Conservation (phyloP, 2,113 vertebrate species). For the Brienomyrus brachyistius region DNA sequence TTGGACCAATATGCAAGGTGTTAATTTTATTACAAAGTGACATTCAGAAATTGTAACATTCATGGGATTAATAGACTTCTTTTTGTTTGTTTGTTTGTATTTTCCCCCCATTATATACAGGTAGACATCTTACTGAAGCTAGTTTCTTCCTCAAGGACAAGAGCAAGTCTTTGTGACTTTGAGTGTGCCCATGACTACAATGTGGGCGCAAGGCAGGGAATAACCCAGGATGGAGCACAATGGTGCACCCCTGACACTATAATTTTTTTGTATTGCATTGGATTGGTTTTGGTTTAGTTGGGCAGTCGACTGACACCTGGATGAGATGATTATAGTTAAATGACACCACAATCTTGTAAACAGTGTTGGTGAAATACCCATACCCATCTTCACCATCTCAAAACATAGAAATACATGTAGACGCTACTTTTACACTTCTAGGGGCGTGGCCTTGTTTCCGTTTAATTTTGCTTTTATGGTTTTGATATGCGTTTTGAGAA, state of each 20-base stretch:
- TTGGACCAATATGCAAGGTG: neutral
- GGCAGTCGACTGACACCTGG: neutral
- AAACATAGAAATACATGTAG: neutral
- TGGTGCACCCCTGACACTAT: neutral
- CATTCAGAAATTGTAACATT: neutral
- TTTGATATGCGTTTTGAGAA: neutral
- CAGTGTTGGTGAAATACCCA: neutral
- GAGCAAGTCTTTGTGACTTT: neutral
- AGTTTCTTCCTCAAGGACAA: neutral
- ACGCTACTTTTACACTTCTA: neutral
- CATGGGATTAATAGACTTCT: neutral
- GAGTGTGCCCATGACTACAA: neutral
- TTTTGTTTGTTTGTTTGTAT: neutral
- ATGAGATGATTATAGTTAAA: neutral
- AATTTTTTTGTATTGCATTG: neutral
- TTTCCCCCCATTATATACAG: neutral
- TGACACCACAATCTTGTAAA: neutral
- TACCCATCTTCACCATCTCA: neutral
- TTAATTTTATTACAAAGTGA: neutral
- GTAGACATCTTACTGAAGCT: neutral
- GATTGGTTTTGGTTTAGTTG: neutral
- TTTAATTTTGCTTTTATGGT: neutral
- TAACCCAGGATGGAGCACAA: neutral
- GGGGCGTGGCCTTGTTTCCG: neutral
- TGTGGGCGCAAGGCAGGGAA: neutral